A percentile compares a stretch with the other conserved stretches of the same genome.
Conservation (phyloP, 2,888 invertebrate genomes). For the Drosophila nr. perissopoda region DNA sequence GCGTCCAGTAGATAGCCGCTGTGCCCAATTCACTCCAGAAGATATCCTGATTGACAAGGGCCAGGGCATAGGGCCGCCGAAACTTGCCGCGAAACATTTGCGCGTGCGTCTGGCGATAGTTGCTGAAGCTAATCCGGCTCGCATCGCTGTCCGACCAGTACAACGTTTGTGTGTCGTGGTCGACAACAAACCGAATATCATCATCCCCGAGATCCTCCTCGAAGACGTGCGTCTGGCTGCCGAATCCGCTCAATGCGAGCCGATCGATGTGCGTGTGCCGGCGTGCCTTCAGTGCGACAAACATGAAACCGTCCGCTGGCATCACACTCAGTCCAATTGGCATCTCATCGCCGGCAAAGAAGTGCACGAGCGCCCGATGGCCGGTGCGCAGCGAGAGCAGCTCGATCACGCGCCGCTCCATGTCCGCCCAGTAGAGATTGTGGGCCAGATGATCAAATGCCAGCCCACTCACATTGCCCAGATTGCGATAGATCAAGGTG, state of each 20-base stretch:
- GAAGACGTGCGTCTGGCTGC: conserved; percentile 82
- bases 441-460: conserved; percentile 90
- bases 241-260: conserved; percentile 89
- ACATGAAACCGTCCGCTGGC: conserved; percentile 86
- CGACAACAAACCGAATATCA: conserved; percentile 80
- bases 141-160: conserved; percentile 89
- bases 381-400: conserved; percentile 87
- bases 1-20: conserved; percentile 87
- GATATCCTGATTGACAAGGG: conserved; percentile 88
- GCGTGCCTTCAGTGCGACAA: conserved; percentile 87
- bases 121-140: conserved; percentile 88
- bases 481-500: conserved; percentile 83
- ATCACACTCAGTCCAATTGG: conserved; percentile 90
- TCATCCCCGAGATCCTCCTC: conserved; percentile 84
- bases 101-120: conserved; percentile 87
- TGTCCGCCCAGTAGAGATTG: conserved; percentile 91
- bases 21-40: conserved; percentile 89
- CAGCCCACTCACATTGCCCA: conserved; percentile 87
- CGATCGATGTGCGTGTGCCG: conserved; percentile 88
- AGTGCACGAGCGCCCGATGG: conserved; percentile 87
- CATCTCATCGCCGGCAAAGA: conserved; percentile 87
- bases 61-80: conserved; percentile 87
- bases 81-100: conserved; percentile 85
- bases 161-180: conserved; percentile 87
- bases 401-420: conserved; percentile 88